A percentile compares a stretch with the other conserved stretches of the same genome.
Conservation (phyloP, 2,888 invertebrate species). For the Troides aeacus region DNA sequence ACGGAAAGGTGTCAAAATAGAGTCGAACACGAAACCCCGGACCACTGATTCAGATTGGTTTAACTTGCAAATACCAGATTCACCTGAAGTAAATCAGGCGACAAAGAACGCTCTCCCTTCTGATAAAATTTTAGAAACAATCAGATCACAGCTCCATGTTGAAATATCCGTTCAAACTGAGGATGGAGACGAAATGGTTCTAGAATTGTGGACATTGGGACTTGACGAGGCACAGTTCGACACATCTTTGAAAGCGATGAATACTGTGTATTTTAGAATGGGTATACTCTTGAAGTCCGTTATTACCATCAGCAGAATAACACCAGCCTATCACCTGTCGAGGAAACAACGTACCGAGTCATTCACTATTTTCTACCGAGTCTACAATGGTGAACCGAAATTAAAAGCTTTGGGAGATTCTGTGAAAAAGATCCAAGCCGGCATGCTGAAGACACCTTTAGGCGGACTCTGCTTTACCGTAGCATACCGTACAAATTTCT, state of each 20-base stretch:
- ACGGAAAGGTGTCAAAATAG: conserved; percentile 91
- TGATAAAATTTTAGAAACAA: conserved; percentile 67
- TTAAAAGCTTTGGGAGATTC: conserved; percentile 88
- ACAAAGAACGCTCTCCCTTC: conserved; percentile 86
- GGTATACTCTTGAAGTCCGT: conserved; percentile 94
- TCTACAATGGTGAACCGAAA: conserved; percentile 90
- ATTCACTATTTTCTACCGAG: conserved; percentile 94
- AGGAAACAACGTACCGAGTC: conserved; percentile 93
- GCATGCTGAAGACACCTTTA: conserved; percentile 91
- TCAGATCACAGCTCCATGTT: conserved; percentile 86
- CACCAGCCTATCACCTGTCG: conserved; percentile 95
- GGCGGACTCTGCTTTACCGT: conserved; percentile 92
- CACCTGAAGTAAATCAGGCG: conserved; percentile 90
- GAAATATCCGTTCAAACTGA: conserved; percentile 94
- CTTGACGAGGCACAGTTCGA: conserved; percentile 85
- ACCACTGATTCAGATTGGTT: conserved; percentile 94
- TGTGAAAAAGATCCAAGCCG: conserved; percentile 89
- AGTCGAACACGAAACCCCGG: conserved; percentile 88
- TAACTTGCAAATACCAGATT: conserved; percentile 92
- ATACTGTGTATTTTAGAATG: conserved; percentile 95
- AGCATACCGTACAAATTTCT: conserved; percentile 94
- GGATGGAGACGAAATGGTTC: conserved; percentile 94
- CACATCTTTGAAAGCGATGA: conserved; percentile 84
- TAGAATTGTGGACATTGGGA: conserved; percentile 93
- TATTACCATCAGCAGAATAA: conserved; percentile 92